These are phyloP conservation scores for Muschampia plurimacula DNA, from an alignment of 2,888 invertebrate genomes.

Conservation along the genomic window DNA sequence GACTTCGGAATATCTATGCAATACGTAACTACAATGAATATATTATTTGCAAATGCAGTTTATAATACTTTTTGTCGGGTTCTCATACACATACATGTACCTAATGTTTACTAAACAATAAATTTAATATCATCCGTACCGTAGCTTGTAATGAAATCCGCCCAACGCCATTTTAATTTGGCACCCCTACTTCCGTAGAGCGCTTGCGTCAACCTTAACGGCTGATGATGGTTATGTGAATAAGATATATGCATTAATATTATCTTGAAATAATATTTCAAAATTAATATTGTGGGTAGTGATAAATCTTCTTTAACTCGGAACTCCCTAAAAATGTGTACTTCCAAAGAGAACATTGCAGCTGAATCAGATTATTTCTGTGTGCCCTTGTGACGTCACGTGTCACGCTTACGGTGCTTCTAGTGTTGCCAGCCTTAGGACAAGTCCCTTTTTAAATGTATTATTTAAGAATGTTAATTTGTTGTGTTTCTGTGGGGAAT, in stretches of 20 bases:
- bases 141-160: slow-evolving; percentile 1
- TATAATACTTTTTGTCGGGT: too few relatives aligned
- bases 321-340: background rate
- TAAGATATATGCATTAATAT: slow-evolving; percentile 45
- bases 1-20: too few relatives aligned
- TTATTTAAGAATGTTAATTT: background rate
- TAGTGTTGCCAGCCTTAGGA: slow-evolving; percentile 60
- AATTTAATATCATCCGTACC: too few relatives aligned
- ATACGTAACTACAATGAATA: too few relatives aligned
- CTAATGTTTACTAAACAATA: too few relatives aligned
- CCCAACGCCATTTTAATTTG: slow-evolving; percentile 61
- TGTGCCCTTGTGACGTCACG: slow-evolving; percentile 79
- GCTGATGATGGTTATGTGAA: slow-evolving; percentile 71
- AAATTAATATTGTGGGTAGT: too few relatives aligned
- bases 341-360: slow-evolving; percentile 64
- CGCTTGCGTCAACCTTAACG: slow-evolving; percentile 62
- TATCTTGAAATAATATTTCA: background rate
- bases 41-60: too few relatives aligned
- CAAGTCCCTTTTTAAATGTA: slow-evolving; percentile 34
- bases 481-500: too few relatives aligned
- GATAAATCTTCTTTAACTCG: background rate
- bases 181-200: slow-evolving; percentile 55
- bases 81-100: too few relatives aligned
- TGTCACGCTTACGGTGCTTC: slow-evolving; percentile 63
- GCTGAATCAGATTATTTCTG: slow-evolving; percentile 79